Evolutionary conservation across 2,888 invertebrate species (phyloP), one percentile per base, ranked within the genome.

Genomic region (Petrolisthes cinctipes): DNA sequence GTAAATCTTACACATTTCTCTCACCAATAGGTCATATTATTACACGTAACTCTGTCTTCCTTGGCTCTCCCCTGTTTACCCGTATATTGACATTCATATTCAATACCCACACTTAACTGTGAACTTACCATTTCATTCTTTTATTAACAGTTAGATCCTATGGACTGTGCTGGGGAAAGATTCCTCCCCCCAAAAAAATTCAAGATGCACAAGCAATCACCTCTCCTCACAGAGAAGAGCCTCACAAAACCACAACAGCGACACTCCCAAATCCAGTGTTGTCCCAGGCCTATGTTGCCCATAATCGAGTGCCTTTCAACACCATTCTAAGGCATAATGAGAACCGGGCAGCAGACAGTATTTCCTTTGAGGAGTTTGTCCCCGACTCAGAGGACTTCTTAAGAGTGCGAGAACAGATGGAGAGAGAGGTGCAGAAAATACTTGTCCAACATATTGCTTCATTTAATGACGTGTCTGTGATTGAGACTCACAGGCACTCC

Each of bases 361-460:
- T 87, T 9, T 71, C 87, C 51, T 87, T 83, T 54, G 87, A 87
- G 71, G 87, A 87, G 51, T 87, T 80, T 84, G 87, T 87, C 11
- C 87, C 87, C 1, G 87, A 87, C 61, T 87, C 87, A 0, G 87
- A 87, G 68, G 87, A 87, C 61, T 84, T 87, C 61, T 57, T 84
- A 4, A 37, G 78, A 23, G 61, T 87, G 54, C 57, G 87, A 57
- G 83, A 87, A 17, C 87, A 87, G 56, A 87, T 87, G 87, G 83
- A 87, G 75, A 87, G 57, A 56, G 87, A 87, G 75, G 83, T 87
- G 23, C 56, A 87, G 81, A 87, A 84, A 75, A 80, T 87, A 6
- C 75, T 87, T 5, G 68, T 84, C 7, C 14, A 54, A 7, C 73
- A 87, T 57, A 4, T 83, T 5, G 37, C 23, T 11, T 11, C 57